Conservation (phyloP, 1,140 invertebrate species). For the Drosophila kohkoa region DNA sequence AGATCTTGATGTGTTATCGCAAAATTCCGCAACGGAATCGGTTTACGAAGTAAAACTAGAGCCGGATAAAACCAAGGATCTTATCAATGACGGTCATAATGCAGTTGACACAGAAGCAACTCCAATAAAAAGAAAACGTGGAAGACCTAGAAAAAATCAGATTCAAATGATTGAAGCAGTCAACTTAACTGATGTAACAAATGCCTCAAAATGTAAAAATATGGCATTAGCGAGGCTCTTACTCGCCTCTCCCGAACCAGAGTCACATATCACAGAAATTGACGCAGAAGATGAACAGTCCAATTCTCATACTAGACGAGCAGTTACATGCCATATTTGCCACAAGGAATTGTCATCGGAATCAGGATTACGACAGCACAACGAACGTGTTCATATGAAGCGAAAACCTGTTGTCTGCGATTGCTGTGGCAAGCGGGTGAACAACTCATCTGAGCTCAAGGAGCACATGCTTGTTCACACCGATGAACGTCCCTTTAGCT, state of each 20-base stretch:
- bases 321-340: slow-evolving; percentile 71
- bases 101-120: no score
- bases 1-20: neutral
- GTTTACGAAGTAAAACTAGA: neutral
- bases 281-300: neutral
- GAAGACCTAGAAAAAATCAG: slow-evolving; percentile 19
- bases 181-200: neutral
- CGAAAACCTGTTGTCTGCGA: slow-evolving; percentile 85
- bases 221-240: slow-evolving; percentile 19
- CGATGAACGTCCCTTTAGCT: slow-evolving; percentile 58
- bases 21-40: neutral
- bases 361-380: slow-evolving; percentile 71
- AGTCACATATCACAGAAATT: neutral
- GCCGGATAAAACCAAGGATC: neutral
- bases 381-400: slow-evolving; percentile 84
- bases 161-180: neutral
- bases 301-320: neutral
- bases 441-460: slow-evolving; percentile 83
- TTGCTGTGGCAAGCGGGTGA: slow-evolving; percentile 85
- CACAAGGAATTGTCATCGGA: slow-evolving; percentile 68
- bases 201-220: slow-evolving; percentile 21
- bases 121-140: slow-evolving; percentile 29
- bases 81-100: neutral
- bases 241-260: neutral
- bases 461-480: slow-evolving; percentile 85